Conservation (phyloP, 2,113 vertebrate species). For the Herpetotheres cachinnans region DNA sequence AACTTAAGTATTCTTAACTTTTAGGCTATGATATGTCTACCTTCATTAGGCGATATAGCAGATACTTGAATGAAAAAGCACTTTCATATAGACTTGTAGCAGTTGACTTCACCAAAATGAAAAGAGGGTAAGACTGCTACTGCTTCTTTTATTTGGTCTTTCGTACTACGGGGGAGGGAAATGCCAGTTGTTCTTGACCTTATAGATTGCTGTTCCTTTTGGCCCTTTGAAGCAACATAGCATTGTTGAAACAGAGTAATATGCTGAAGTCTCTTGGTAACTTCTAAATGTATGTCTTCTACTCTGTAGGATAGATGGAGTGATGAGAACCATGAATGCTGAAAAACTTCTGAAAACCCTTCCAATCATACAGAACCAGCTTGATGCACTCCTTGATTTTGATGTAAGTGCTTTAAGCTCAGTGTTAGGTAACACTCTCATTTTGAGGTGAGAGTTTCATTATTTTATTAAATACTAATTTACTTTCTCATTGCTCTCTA, state of each 20-base stretch:
- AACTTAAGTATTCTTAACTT: constrained; percentile 26
- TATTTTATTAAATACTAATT: constrained; percentile 36
- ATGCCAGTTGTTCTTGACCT: background rate
- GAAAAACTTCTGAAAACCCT: constrained; percentile 93
- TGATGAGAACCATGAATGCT: constrained; percentile 93
- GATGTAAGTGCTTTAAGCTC: constrained; percentile 76
- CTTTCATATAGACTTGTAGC: constrained; percentile 91
- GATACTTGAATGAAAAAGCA: constrained; percentile 96
- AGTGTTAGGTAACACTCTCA: background rate
- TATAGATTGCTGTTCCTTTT: background rate
- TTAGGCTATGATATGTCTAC: constrained; percentile 95
- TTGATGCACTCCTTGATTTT: constrained; percentile 94
- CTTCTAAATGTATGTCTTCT: background rate
- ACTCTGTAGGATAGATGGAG: constrained; percentile 80
- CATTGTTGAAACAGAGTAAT: background rate
- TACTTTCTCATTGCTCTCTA: constrained; percentile 49
- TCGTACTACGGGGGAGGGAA: background rate
- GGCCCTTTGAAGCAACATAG: background rate
- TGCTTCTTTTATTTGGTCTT: background rate
- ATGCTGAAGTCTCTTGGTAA: background rate
- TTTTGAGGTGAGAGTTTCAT: background rate
- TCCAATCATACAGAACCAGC: constrained; percentile 92
- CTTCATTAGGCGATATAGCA: constrained; percentile 93
- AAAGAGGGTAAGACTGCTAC: constrained; percentile 82
- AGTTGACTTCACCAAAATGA: constrained; percentile 96